A percentile compares a stretch with the other conserved stretches of the same genome.
Evolutionary conservation across 1,140 invertebrate genomes (phyloP).

Genomic region (Drosophila truncata): DNA sequence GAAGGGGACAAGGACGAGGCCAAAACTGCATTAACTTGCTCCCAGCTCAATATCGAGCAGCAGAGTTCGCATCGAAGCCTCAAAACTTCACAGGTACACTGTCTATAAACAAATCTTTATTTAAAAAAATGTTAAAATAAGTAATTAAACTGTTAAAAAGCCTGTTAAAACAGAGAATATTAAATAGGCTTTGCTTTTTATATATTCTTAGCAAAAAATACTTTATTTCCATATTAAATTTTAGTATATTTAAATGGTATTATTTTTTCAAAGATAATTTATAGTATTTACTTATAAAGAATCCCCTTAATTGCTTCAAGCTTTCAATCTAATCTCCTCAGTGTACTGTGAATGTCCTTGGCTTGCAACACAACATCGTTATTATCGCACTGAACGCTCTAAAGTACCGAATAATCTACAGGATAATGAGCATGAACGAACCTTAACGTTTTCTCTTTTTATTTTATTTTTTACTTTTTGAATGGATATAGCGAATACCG

Average conservation of each 20-base stretch:
- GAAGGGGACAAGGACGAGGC: constrained; percentile 46
- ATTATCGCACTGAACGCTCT: constrained; percentile 77
- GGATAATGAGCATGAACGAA: constrained; percentile 79
- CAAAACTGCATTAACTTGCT: constrained; percentile 59
- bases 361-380: constrained; percentile 63
- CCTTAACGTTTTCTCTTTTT: constrained; percentile 57
- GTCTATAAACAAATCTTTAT: neutral
- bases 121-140: neutral
- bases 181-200: too few species aligned
- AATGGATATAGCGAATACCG: constrained; percentile 25
- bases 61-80: constrained; percentile 12
- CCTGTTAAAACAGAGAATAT: too few species aligned
- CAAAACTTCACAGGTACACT: constrained; percentile 29
- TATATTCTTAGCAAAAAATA: too few species aligned
- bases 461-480: constrained; percentile 39
- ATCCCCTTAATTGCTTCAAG: neutral
- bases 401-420: constrained; percentile 81
- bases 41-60: constrained; percentile 33
- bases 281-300: neutral
- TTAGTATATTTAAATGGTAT: neutral
- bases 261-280: accelerated
- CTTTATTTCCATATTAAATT: neutral
- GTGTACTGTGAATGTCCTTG: constrained; percentile 54
- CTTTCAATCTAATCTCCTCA: neutral
- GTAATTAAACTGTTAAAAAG: neutral